Evolutionary conservation across 2,797 vertebrate genomes (phyloP), one percentile per base, ranked within the genome.

Genomic region (Clarias platycephalus): DNA sequence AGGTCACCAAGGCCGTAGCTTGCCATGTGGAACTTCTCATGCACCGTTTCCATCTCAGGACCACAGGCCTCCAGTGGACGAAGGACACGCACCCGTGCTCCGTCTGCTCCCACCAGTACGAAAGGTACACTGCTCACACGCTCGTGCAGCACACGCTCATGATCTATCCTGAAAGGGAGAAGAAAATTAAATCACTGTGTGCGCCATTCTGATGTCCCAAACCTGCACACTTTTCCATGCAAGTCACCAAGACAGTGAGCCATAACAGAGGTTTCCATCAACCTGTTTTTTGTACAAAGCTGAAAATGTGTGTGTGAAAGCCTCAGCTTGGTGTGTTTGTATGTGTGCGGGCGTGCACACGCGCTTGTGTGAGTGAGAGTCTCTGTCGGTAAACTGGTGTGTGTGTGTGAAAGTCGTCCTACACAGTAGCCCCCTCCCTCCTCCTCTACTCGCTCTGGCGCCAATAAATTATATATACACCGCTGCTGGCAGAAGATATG

Each of bases 21-120:
- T 0, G 94, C 94, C 90, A 95, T 95, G 88, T 97, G 95, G 93
- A 97, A 97, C 83, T 94, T 96, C 90, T 97, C 96, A 0, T 96
- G 93, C 74, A 95, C 94, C 0, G 92, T 90, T 89, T 97, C 96
- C 92, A 96, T 92, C 0, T 95, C 90, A 44, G 93, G 89, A n/a
- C 93, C 94, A 0, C 91, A 79, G 0, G 97, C 96, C 86, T 92
- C 93, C 64, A 96, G 91, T 0, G 97, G 96, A 66, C 90, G 93
- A 75, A 96, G 94, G 85, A 97, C 95, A 5, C 89, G 93, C 86
- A 97, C 84, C 4, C 83, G 72, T 0, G 91, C 90, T 68, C 92
- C 72, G 84, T 93, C 91, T 0, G 84, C 64, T 34, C 94, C 94
- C 82, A 90, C 84, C 79, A 98, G 87, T 79, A 92, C 84, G 88